Percentiles rank a stretch among this genome's conserved stretches.
These are phyloP conservation scores for Plutella xylostella DNA, from an alignment of 2,888 invertebrate genomes.

Conservation along the genomic window DNA sequence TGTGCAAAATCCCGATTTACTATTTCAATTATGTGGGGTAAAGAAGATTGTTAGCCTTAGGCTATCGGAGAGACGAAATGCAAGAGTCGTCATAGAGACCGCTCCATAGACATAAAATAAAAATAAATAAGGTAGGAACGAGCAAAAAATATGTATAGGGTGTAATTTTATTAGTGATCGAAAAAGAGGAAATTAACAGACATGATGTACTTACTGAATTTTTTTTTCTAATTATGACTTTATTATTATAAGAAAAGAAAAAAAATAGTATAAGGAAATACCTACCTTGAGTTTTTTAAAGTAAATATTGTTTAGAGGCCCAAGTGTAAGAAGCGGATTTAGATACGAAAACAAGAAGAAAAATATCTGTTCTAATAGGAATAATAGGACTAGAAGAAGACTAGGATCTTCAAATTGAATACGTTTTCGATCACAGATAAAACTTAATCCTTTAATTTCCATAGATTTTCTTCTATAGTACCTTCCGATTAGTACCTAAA, in stretches of 20 bases:
- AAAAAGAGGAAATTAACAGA: background rate
- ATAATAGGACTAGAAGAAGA: background rate
- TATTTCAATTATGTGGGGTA: slow-evolving; percentile 44
- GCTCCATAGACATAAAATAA: background rate
- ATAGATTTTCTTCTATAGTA: no score
- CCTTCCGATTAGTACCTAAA: background rate
- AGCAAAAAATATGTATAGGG: background rate
- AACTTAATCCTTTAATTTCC: background rate
- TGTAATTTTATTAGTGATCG: background rate
- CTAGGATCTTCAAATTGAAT: background rate
- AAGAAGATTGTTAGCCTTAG: slow-evolving; percentile 51
- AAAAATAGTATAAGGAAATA: background rate
- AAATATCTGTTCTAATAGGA: no score
- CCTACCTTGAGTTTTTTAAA: background rate
- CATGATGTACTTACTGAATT: background rate
- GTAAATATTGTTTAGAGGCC: background rate
- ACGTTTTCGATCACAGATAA: background rate
- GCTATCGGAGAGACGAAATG: slow-evolving; percentile 43
- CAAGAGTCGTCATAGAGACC: background rate
- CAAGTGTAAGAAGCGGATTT: no score
- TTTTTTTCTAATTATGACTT: background rate
- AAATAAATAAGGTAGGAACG: background rate
- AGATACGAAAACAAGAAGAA: no score
- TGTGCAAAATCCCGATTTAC: slow-evolving; percentile 24
- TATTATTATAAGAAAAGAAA: background rate